A percentile compares a stretch with the other conserved stretches of the same genome.
Conservation (phyloP, 2,113 vertebrate species). For the Cyprinus carpio region DNA sequence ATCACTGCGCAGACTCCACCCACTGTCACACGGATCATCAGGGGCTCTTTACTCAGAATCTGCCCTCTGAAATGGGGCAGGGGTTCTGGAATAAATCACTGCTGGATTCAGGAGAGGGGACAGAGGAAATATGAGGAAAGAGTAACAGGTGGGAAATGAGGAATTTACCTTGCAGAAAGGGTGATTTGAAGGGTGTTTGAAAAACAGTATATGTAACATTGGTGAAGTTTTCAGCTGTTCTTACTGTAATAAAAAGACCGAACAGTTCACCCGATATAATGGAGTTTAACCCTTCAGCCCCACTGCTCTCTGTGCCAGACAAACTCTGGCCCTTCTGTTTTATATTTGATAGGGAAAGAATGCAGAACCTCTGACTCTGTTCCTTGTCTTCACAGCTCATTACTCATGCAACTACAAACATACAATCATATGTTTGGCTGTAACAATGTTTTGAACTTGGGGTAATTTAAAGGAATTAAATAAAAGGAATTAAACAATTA, state of each 20-base stretch:
- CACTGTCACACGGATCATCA: slow-evolving; percentile 80
- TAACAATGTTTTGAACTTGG: not conserved
- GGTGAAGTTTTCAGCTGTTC: not conserved
- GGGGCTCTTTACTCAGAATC: slow-evolving; percentile 84
- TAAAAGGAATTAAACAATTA: too few relatives aligned
- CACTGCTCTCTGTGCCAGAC: slow-evolving; percentile 45
- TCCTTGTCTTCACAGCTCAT: slow-evolving; percentile 15
- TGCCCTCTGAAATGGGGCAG: slow-evolving; percentile 67
- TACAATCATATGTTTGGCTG: not conserved
- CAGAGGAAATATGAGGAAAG: slow-evolving; percentile 27
- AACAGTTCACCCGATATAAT: not conserved
- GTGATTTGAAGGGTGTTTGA: not conserved
- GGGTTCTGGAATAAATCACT: not conserved
- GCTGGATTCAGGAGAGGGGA: not conserved
- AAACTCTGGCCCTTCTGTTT: slow-evolving; percentile 48
- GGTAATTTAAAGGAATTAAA: too few relatives aligned
- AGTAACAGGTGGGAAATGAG: not conserved
- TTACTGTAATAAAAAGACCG: not conserved
- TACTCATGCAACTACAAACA: slow-evolving; percentile 32
- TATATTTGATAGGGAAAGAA: slow-evolving; percentile 37
- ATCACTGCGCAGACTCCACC: slow-evolving; percentile 82
- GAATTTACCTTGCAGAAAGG: not conserved
- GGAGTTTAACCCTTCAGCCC: slow-evolving; percentile 15
- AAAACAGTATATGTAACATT: too few relatives aligned
- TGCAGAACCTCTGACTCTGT: slow-evolving; percentile 39